Percentiles rank a stretch among this genome's conserved stretches.
These are phyloP conservation scores for Cetonia aurata DNA, from an alignment of 2,888 invertebrate genomes.

Conservation along the genomic window DNA sequence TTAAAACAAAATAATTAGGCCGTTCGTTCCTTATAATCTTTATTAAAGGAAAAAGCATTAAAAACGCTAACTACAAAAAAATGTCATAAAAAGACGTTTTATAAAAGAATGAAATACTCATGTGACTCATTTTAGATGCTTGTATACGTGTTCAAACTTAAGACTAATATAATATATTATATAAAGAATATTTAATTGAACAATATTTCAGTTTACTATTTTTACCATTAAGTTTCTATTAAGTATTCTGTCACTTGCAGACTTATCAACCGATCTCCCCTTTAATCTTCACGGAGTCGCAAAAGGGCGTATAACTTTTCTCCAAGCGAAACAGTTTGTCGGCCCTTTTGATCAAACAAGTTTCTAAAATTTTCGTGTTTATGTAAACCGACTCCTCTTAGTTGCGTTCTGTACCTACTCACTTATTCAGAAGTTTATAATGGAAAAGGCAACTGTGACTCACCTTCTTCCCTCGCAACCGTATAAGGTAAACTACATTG, in stretches of 20 bases:
- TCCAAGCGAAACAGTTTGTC: slow-evolving; percentile 7
- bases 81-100: too few species aligned
- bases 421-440: slow-evolving; percentile 8
- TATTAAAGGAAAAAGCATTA: too few species aligned
- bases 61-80: too few species aligned
- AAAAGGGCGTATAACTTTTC: slow-evolving; percentile 11
- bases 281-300: slow-evolving; percentile 6
- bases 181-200: background rate
- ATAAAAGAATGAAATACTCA: too few species aligned
- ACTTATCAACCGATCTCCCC: background rate
- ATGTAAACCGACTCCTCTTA: slow-evolving; percentile 12
- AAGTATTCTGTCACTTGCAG: slow-evolving; percentile 10
- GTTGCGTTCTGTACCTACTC: background rate
- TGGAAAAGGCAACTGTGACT: background rate
- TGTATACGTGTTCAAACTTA: too few species aligned
- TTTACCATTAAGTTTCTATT: background rate
- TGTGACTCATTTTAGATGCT: too few species aligned
- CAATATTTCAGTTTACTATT: background rate
- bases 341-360: slow-evolving; percentile 22
- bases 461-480: too few species aligned
- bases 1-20: too few species aligned
- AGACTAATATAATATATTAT: too few species aligned
- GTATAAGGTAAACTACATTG: too few species aligned
- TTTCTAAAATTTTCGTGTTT: slow-evolving; percentile 18
- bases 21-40: too few species aligned